A percentile compares a stretch with the other conserved stretches of the same genome.
Evolutionary conservation across 1,140 invertebrate genomes (phyloP).

Genomic region (Himalopsyche phryganea): DNA sequence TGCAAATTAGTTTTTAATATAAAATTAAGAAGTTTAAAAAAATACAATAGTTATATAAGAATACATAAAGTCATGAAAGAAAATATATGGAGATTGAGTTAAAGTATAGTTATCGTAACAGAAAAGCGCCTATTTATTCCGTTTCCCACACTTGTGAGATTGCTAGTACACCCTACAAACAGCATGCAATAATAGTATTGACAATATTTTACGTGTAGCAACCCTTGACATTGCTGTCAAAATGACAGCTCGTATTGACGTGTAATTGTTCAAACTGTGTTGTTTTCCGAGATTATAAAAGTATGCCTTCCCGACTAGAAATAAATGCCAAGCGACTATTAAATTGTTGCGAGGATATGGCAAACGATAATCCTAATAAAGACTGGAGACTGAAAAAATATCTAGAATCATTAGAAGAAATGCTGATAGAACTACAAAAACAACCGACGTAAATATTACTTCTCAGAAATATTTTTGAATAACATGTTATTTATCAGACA

Average conservation of each 20-base stretch:
- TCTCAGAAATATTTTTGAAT: too few species aligned
- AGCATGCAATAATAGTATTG: too few species aligned
- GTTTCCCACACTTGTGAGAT: too few species aligned
- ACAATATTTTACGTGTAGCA: background rate
- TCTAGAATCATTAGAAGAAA: conserved; percentile 63
- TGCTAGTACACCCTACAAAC: too few species aligned
- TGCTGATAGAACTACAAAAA: conserved; percentile 64
- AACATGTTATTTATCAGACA: too few species aligned
- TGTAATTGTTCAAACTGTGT: conserved; percentile 5
- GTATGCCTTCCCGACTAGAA: conserved; percentile 46
- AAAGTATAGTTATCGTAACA: too few species aligned
- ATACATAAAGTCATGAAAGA: too few species aligned
- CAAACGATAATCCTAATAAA: conserved; percentile 63
- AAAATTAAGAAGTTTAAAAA: too few species aligned
- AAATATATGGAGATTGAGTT: too few species aligned
- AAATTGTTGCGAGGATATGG: conserved; percentile 66
- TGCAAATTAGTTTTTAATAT: too few species aligned
- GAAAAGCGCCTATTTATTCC: too few species aligned
- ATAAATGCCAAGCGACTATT: conserved; percentile 67
- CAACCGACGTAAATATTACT: conserved; percentile 54
- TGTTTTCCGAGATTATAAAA: background rate
- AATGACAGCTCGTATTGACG: conserved; percentile 7
- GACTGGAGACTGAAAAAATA: conserved; percentile 71
- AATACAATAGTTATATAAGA: too few species aligned
- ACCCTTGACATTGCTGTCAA: background rate